Percentiles rank a stretch among this genome's conserved stretches.
Conservation (phyloP, 2,888 invertebrate genomes). For the Drosophila maculinotata region DNA sequence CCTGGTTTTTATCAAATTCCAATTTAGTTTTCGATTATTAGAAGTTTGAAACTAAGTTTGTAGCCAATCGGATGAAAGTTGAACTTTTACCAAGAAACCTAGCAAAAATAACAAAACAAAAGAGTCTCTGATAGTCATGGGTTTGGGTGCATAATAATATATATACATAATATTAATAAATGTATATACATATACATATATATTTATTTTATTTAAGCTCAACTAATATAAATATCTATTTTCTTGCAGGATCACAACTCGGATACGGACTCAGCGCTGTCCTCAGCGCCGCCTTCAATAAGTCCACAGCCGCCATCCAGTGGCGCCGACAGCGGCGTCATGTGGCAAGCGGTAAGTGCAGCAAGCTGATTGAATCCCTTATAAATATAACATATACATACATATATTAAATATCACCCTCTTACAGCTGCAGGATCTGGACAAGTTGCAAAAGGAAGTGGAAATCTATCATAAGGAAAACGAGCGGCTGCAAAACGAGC, state of each 20-base stretch:
- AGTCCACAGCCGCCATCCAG: constrained; percentile 88
- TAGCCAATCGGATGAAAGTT: too few relatives aligned
- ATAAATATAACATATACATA: not conserved
- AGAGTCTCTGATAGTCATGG: too few relatives aligned
- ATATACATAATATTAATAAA: too few relatives aligned
- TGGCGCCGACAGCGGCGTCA: constrained; percentile 83
- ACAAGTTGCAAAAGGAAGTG: constrained; percentile 84
- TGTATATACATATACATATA: not conserved
- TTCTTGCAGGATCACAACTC: constrained; percentile 83
- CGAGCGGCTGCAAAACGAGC: constrained; percentile 85
- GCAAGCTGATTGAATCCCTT: not conserved
- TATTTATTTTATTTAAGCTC: too few relatives aligned
- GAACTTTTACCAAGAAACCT: too few relatives aligned
- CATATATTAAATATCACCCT: constrained; percentile 10
- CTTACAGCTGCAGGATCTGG: constrained; percentile 81
- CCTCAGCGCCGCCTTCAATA: constrained; percentile 89
- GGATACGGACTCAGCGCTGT: constrained; percentile 89
- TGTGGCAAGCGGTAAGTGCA: constrained; percentile 84
- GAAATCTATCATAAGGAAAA: constrained; percentile 85
- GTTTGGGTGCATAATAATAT: too few relatives aligned
- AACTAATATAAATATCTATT: not conserved
- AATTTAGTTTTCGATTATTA: too few relatives aligned
- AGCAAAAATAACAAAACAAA: too few relatives aligned
- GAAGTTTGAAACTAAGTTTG: too few relatives aligned
- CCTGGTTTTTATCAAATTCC: too few relatives aligned